Conservation (phyloP, 1,140 invertebrate genomes). For the Trachymyrmex septentrionalis region DNA sequence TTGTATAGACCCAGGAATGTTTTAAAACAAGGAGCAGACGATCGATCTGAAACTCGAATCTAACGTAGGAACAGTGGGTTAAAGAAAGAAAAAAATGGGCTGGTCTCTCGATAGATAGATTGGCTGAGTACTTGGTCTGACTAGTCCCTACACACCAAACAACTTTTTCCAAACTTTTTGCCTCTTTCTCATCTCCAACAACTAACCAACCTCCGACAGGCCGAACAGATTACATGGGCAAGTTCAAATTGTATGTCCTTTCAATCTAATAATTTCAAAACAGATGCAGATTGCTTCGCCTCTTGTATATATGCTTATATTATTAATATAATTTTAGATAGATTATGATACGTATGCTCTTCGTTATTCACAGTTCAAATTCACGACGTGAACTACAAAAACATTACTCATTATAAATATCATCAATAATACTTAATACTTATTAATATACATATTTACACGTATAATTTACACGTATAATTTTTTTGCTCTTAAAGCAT, state of each 20-base stretch:
- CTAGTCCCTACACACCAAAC: constrained; percentile 54
- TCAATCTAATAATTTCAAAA: constrained; percentile 66
- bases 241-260: constrained; percentile 48
- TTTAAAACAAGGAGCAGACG: neutral
- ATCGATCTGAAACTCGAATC: constrained; percentile 31
- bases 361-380: constrained; percentile 19
- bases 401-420: neutral
- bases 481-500: neutral
- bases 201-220: constrained; percentile 71
- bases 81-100: constrained; percentile 35
- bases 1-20: constrained; percentile 11
- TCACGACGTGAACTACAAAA: too few relatives aligned
- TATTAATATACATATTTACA: neutral
- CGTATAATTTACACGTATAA: too few relatives aligned
- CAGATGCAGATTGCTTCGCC: constrained; percentile 53
- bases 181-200: constrained; percentile 67
- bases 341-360: neutral
- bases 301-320: neutral
- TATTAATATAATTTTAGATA: constrained; percentile 31
- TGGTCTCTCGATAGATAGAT: constrained; percentile 67
- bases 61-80: constrained; percentile 32
- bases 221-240: constrained; percentile 69
- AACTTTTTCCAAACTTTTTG: constrained; percentile 68
- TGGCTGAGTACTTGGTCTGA: constrained; percentile 68
- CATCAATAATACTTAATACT: constrained; percentile 20